Base-by-base conservation (phyloP, 2,888 invertebrate species). In the Sinodicranocentrus sp. region DNA sequence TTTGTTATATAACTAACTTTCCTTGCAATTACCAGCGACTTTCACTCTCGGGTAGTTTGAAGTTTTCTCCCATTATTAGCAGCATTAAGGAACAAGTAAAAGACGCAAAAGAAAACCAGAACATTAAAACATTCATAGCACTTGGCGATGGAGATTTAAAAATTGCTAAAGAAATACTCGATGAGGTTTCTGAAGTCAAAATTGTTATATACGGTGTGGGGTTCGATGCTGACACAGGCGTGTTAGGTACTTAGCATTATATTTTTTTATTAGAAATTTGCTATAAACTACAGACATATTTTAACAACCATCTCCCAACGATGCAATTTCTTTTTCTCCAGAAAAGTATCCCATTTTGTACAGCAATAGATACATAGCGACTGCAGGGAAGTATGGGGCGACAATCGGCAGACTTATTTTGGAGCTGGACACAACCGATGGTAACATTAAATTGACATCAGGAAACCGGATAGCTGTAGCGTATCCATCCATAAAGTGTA, bases 121-220 rank as follows among this genome's bases (percentile, higher is more conserved):
- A 57, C 10, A 76, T 82, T 15, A 82, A 80, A 43, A 75, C 79
- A 0, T 71, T 85, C 44, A 86, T 88, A 33, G 88, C 88, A 6
- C 73, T 88, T 23, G 88, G 88, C 0, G 84, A 85, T 33, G 88
- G 87, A 8, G 84, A 73, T 72, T 57, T 86, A 21, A 26, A 61
- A 0, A 73, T 84, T 1, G 84, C 88, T 1, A 78, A 86, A 33
- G 15, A 71, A 3, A 88, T 88, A 13, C 28, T 88, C 13, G 83
- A 84, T 17, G 19, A 21, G 17, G 59, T 73, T 26, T 72, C 75
- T 1, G 72, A 87, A 48, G 82, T 88, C 19, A 85, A 86, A 28
- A 25, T 88, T 10, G 87, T 88, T 8, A 61, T 88, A 17, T 86
- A 48, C 15, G 87, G 85, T 0, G 57, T 80, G 23, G 84, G 76